Evolutionary conservation across 2,797 vertebrate species (phyloP).

Genomic region (Nasua narica): DNA sequence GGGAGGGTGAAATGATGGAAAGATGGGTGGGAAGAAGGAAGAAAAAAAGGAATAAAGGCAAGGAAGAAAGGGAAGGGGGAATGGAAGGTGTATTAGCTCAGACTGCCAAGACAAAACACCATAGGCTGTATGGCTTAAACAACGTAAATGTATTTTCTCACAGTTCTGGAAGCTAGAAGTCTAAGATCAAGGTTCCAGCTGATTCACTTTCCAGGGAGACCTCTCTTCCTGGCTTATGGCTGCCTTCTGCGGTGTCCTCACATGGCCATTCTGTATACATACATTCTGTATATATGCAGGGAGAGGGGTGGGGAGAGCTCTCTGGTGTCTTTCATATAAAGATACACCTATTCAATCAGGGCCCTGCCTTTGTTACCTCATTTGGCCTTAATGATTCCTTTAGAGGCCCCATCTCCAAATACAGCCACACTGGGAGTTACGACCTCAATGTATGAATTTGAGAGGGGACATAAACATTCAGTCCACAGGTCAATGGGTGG

Average conservation of each 20-base stretch:
- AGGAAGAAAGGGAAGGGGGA: not conserved
- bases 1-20: not conserved
- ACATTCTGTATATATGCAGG: not conserved
- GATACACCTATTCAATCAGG: not conserved
- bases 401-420: not conserved
- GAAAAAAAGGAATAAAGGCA: no score
- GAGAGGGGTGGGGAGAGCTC: not conserved
- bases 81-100: not conserved
- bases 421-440: not conserved
- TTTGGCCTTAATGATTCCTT: not conserved
- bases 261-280: not conserved
- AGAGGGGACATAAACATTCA: not conserved
- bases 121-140: not conserved
- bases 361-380: not conserved
- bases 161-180: not conserved
- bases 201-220: not conserved
- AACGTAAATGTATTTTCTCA: not conserved
- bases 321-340: not conserved
- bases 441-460: not conserved
- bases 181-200: not conserved
- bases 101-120: not conserved
- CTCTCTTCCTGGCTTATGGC: not conserved
- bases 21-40: no score
- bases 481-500: no score
- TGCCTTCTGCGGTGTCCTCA: fast-evolving